Evolutionary conservation across 2,888 invertebrate species (phyloP).

Genomic region (Tigriopus californicus): DNA sequence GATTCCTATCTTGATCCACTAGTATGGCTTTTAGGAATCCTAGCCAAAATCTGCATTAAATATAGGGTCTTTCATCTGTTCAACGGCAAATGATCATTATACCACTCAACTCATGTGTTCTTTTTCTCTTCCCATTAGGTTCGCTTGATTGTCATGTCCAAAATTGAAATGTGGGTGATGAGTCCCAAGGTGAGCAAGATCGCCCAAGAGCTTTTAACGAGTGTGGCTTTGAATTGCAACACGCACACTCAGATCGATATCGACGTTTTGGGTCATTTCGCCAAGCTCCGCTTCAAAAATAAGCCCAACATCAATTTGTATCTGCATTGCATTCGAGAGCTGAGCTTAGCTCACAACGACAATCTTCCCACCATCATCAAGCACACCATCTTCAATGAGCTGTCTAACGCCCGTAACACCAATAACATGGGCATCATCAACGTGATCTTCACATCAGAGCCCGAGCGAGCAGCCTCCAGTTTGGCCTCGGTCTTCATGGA

Average conservation of each 20-base stretch:
- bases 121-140: constrained; percentile 27
- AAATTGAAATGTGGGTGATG: constrained; percentile 81
- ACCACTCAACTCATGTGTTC: no score
- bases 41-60: no score
- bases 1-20: no score
- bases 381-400: constrained; percentile 82
- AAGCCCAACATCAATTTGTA: constrained; percentile 78
- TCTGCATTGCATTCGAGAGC: constrained; percentile 47
- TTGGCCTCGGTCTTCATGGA: constrained; percentile 62
- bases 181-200: constrained; percentile 82
- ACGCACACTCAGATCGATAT: constrained; percentile 44
- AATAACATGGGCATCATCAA: constrained; percentile 85
- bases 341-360: constrained; percentile 63
- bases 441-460: constrained; percentile 65
- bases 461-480: constrained; percentile 58
- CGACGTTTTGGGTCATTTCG: constrained; percentile 54
- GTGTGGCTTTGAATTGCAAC: constrained; percentile 75
- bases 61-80: no score
- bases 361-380: constrained; percentile 67
- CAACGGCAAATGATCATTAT: no score
- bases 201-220: constrained; percentile 75
- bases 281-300: constrained; percentile 77
- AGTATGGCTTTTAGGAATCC: no score
- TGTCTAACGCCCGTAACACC: constrained; percentile 65
- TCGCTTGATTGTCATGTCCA: constrained; percentile 52